A percentile compares a stretch with the other conserved stretches of the same genome.
phyloP scores from a whole-genome alignment of 2,797 vertebrate genomes.

The Meriones psammophilus region DNA sequence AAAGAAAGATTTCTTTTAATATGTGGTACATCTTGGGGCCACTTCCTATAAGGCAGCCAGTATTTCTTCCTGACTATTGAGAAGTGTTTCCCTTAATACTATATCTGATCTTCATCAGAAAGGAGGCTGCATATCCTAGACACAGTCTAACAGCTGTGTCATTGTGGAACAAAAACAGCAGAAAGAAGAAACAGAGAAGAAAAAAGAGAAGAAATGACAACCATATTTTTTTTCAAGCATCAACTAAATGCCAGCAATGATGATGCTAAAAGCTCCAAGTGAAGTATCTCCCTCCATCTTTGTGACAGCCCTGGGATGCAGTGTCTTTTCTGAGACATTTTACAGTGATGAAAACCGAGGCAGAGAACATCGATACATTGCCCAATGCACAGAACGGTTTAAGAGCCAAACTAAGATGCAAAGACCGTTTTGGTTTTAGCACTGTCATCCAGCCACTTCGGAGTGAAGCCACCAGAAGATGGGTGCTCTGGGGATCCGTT shows the following conservation, averaged over 20 bases:
- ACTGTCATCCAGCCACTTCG: neutral
- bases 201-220: neutral
- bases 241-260: neutral
- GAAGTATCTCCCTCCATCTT: neutral
- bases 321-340: neutral
- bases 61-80: slow-evolving; percentile 42
- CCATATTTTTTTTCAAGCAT: neutral
- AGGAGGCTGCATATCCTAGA: slow-evolving; percentile 42
- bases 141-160: slow-evolving; percentile 2
- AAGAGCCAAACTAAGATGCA: neutral
- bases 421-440: neutral
- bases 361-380: slow-evolving; percentile 20
- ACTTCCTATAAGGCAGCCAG: neutral
- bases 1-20: slow-evolving; percentile 44
- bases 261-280: neutral
- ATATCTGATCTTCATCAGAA: slow-evolving; percentile 49
- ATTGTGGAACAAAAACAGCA: neutral
- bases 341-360: slow-evolving; percentile 41
- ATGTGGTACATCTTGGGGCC: neutral
- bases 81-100: slow-evolving; percentile 64
- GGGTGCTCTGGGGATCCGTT: too few species aligned
- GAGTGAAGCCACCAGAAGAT: neutral
- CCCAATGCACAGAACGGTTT: neutral
- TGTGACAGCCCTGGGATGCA: neutral
- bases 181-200: neutral